A percentile compares a stretch with the other conserved stretches of the same genome.
Evolutionary conservation across 2,888 invertebrate species (phyloP).

Genomic region (Graphium colonna): DNA sequence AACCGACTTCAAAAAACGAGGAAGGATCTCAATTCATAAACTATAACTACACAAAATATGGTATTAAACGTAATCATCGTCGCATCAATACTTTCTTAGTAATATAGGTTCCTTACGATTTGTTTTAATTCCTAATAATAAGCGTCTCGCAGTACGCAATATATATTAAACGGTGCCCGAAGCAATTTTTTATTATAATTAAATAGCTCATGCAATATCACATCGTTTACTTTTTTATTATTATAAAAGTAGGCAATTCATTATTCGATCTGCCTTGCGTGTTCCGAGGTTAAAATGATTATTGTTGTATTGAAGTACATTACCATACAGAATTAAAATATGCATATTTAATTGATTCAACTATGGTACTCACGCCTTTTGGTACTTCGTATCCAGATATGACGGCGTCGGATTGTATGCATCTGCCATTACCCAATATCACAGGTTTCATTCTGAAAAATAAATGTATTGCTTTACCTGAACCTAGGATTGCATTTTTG

Average conservation of each 20-base stretch:
- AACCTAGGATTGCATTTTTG: not conserved
- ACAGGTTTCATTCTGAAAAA: conserved; percentile 87
- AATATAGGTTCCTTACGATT: too few species aligned
- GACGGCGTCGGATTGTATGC: conserved; percentile 86
- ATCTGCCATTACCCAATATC: conserved; percentile 89
- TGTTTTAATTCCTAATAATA: too few species aligned
- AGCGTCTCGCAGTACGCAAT: too few species aligned
- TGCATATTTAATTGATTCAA: conserved; percentile 7
- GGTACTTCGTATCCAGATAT: conserved; percentile 89
- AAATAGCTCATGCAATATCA: not conserved
- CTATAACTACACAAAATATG: too few species aligned
- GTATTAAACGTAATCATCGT: too few species aligned
- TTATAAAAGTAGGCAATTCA: not conserved
- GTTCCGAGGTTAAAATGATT: too few species aligned
- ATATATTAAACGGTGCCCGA: too few species aligned
- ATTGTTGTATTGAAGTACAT: too few species aligned
- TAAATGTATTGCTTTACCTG: not conserved
- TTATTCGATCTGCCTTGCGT: not conserved
- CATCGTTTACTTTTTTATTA: conserved; percentile 9
- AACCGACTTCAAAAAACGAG: too few species aligned
- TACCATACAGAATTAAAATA: not conserved
- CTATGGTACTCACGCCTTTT: conserved; percentile 83
- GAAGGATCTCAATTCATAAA: too few species aligned
- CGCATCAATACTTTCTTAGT: too few species aligned
- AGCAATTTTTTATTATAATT: too few species aligned